phyloP scores from a whole-genome alignment of 2,113 vertebrate species.

The Mohoua ochrocephala region DNA sequence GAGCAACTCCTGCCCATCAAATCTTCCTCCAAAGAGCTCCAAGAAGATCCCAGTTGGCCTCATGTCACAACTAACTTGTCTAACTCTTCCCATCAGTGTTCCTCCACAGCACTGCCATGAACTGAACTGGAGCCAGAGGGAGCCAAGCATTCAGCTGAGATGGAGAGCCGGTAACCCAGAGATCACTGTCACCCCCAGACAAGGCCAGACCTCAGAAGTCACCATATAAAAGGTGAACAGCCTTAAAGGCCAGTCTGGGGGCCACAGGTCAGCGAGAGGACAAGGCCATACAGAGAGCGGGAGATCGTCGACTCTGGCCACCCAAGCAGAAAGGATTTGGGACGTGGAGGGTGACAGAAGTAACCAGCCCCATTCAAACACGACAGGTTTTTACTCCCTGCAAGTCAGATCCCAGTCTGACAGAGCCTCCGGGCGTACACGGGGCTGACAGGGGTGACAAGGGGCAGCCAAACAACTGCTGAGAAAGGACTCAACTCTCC shows the following conservation, averaged over 20 bases:
- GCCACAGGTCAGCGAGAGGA: background rate
- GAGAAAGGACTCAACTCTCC: background rate
- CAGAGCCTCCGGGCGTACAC: fast-evolving
- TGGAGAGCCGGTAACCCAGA: background rate
- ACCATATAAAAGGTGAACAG: background rate
- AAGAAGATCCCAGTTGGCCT: background rate
- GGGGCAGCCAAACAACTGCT: background rate
- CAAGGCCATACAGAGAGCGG: background rate
- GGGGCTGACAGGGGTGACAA: background rate
- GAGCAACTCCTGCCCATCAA: background rate
- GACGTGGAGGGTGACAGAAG: background rate
- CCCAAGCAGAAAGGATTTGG: background rate
- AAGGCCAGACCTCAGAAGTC: background rate
- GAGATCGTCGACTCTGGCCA: background rate
- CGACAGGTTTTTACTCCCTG: background rate
- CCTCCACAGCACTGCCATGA: background rate
- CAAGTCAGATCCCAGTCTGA: background rate
- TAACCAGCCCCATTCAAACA: background rate
- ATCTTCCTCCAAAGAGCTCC: background rate
- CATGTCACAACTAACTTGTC: background rate
- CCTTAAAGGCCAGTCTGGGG: background rate
- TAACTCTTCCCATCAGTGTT: background rate
- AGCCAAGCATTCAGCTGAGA: background rate
- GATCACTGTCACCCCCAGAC: background rate
- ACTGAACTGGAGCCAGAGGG: background rate